phyloP scores from a whole-genome alignment of 2,888 invertebrate genomes.

The Eucera pruinosa region DNA sequence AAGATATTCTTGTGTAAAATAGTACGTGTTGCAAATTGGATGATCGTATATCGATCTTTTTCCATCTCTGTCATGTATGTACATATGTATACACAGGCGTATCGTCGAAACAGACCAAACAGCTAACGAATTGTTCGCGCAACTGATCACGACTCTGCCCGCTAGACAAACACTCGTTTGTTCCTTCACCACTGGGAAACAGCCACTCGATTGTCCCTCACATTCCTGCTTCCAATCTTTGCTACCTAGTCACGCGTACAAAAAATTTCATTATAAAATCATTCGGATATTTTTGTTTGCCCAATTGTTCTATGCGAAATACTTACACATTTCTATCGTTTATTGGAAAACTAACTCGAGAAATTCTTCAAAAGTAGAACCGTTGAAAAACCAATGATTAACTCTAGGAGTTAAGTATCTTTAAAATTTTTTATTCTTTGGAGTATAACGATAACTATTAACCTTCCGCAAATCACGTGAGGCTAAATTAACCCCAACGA shows the following conservation, averaged over 20 bases:
- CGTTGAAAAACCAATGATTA: too few species aligned
- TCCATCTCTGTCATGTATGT: background rate
- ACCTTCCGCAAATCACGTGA: too few species aligned
- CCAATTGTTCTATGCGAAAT: background rate
- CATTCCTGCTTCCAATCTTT: background rate
- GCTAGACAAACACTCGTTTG: conserved; percentile 66
- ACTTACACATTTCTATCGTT: background rate
- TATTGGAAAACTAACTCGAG: too few species aligned
- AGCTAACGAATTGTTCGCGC: conserved; percentile 60
- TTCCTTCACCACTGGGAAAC: conserved; percentile 41
- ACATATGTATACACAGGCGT: conserved; percentile 2
- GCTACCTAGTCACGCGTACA: background rate
- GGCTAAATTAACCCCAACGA: too few species aligned
- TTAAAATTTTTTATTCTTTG: too few species aligned
- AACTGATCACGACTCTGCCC: conserved; percentile 57
- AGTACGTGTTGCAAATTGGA: too few species aligned
- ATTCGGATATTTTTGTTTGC: background rate
- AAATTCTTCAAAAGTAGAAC: too few species aligned
- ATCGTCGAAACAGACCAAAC: conserved; percentile 40
- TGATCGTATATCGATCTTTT: conserved; percentile 6
- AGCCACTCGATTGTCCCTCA: conserved; percentile 24
- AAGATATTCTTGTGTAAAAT: too few species aligned
- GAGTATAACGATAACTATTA: too few species aligned
- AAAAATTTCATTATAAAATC: conserved; percentile 29
- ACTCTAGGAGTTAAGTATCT: too few species aligned